These are phyloP conservation scores for Eriosoma lanigerum DNA, from an alignment of 1,140 invertebrate species.

Conservation along the genomic window DNA sequence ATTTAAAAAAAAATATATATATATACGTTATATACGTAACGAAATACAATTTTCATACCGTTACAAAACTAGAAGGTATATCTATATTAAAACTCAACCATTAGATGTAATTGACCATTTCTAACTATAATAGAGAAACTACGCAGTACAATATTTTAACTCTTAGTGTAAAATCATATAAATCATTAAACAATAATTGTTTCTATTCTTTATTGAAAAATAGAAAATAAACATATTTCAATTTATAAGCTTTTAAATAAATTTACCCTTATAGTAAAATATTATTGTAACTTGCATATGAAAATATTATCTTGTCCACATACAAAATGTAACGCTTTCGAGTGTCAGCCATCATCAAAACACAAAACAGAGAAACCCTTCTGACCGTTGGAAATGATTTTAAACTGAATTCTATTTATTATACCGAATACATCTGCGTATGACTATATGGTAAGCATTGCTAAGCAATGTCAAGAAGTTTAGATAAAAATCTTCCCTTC, in stretches of 20 bases:
- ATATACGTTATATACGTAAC: too few relatives aligned
- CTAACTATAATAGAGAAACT: too few relatives aligned
- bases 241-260: neutral
- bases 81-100: too few relatives aligned
- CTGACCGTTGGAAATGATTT: neutral
- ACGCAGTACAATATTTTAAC: too few relatives aligned
- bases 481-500: constrained; percentile 30
- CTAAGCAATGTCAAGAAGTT: constrained; percentile 3
- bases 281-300: neutral
- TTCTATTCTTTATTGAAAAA: neutral
- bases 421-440: neutral
- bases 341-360: too few relatives aligned
- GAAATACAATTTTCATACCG: neutral
- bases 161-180: too few relatives aligned
- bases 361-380: too few relatives aligned
- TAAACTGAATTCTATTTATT: neutral
- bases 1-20: too few relatives aligned
- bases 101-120: too few relatives aligned
- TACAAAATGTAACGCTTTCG: too few relatives aligned
- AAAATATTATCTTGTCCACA: neutral
- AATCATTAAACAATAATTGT: neutral
- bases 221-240: neutral
- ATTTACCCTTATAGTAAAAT: neutral
- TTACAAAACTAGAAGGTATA: too few relatives aligned
- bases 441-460: neutral